These are phyloP conservation scores for Zapornia atra DNA, from an alignment of 2,113 vertebrate genomes.

Conservation along the genomic window DNA sequence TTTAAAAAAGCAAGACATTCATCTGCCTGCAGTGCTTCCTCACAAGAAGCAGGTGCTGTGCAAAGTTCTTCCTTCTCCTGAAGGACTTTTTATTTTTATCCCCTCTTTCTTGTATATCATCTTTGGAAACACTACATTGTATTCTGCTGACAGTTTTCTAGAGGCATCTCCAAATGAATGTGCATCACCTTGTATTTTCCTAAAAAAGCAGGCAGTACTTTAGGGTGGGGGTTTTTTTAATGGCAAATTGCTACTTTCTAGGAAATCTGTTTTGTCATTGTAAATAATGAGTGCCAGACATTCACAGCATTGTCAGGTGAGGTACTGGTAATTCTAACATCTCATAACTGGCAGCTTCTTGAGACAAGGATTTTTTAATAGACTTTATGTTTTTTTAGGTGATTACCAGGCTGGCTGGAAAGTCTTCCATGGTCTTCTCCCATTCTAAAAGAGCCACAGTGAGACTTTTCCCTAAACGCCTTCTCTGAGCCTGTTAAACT, in stretches of 20 bases:
- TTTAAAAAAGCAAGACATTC: background rate
- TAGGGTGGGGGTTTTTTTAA: background rate
- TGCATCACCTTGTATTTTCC: background rate
- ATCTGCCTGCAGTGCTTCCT: background rate
- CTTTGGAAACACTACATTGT: background rate
- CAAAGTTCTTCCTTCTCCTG: background rate
- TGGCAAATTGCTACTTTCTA: background rate
- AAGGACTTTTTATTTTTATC: background rate
- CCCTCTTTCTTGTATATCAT: background rate
- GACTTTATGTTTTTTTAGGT: background rate
- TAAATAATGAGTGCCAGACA: background rate
- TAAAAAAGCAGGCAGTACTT: background rate
- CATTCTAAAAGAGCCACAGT: background rate
- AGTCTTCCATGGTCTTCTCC: background rate
- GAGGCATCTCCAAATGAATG: background rate
- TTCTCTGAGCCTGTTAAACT: background rate
- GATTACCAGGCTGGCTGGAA: background rate
- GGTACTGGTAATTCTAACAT: background rate
- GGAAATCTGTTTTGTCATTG: background rate
- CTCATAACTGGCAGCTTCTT: background rate
- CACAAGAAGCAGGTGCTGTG: background rate
- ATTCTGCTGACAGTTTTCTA: background rate
- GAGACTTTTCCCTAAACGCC: background rate
- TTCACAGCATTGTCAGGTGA: accelerated
- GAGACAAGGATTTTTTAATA: background rate